These are phyloP conservation scores for Saguinus oedipus DNA, from an alignment of 2,797 vertebrate genomes.

Conservation along the genomic window DNA sequence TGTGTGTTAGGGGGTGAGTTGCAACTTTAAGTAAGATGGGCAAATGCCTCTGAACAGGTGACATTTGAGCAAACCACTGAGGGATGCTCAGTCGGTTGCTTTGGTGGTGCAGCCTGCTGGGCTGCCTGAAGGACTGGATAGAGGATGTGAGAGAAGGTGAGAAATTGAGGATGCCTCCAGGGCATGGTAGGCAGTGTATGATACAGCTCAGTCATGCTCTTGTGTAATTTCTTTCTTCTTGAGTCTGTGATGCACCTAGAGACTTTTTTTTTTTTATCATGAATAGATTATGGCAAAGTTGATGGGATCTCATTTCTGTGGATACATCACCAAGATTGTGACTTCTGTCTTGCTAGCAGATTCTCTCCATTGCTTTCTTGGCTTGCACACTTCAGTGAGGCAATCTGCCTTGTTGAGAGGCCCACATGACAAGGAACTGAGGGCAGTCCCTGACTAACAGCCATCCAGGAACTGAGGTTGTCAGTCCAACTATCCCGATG, in stretches of 20 bases:
- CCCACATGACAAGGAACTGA: not conserved
- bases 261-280: not conserved
- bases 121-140: not conserved
- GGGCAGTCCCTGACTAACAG: not conserved
- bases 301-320: not conserved
- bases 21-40: not conserved
- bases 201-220: fast-evolving
- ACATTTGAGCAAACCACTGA: not conserved
- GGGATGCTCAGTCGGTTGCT: not conserved
- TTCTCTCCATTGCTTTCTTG: not conserved
- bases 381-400: not conserved
- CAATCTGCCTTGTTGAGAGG: not conserved
- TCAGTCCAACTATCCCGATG: not conserved
- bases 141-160: not conserved
- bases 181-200: not conserved
- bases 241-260: not conserved
- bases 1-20: not conserved
- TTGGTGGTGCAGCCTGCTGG: not conserved
- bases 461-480: not conserved
- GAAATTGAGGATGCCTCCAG: not conserved
- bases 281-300: not conserved
- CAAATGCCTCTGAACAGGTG: not conserved
- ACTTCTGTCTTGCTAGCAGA: not conserved
- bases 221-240: not conserved
- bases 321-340: not conserved